phyloP scores from a whole-genome alignment of 30 jellyfish, hydroid and myxozoan species.

The Rhopilema esculentum region DNA sequence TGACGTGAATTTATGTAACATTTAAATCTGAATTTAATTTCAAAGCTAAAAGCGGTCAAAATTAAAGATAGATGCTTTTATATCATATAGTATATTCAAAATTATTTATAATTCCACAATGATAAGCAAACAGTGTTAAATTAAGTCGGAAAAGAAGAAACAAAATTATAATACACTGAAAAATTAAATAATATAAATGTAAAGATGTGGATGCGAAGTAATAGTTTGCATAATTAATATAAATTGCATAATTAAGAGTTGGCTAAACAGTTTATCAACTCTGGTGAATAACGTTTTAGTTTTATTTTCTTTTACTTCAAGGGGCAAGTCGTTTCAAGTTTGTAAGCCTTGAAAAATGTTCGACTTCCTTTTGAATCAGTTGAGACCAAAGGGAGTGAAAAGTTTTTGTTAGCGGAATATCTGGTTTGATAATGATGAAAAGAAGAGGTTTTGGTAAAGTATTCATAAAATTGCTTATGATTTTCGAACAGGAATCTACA shows the following conservation, averaged over 20 bases:
- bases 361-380: not conserved
- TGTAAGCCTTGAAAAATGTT: not conserved
- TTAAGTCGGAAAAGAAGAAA: not conserved
- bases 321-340: not conserved
- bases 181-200: too few relatives aligned
- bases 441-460: not conserved
- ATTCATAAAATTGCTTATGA: not conserved
- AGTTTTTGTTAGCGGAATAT: not conserved
- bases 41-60: not conserved
- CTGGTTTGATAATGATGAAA: not conserved
- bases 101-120: not conserved
- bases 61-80: not conserved
- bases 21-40: not conserved
- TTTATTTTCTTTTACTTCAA: not conserved
- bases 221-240: not conserved
- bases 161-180: not conserved
- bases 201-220: not conserved
- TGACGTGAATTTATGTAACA: not conserved
- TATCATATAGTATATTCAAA: not conserved
- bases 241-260: not conserved
- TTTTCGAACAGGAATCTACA: not conserved
- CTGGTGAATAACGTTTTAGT: not conserved
- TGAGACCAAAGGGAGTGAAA: not conserved
- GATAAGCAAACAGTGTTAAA: not conserved
- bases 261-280: not conserved